phyloP scores from a whole-genome alignment of 2,888 invertebrate species.

The Andrena chrysosceles region DNA sequence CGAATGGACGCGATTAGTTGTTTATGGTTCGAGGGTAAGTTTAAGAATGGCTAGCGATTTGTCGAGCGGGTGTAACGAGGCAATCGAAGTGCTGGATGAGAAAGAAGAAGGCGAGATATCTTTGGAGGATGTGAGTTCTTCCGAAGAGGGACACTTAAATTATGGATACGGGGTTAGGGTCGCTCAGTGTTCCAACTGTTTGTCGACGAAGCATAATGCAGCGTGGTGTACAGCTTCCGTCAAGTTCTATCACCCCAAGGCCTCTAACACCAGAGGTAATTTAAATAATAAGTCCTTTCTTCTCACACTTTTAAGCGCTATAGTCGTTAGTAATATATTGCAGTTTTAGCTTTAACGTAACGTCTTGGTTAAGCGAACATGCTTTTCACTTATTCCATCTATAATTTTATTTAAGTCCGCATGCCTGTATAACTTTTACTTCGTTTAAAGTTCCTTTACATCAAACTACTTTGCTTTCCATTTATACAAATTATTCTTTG shows the following conservation, averaged over 20 bases:
- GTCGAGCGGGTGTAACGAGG: constrained; percentile 80
- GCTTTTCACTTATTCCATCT: neutral
- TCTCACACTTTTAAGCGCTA: neutral
- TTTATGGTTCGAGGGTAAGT: constrained; percentile 60
- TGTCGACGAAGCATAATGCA: constrained; percentile 71
- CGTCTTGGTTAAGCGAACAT: neutral
- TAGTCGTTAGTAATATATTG: neutral
- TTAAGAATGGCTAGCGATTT: constrained; percentile 82
- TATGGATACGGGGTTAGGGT: constrained; percentile 68
- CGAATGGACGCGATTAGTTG: constrained; percentile 56
- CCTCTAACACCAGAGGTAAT: constrained; percentile 66
- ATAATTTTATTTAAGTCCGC: neutral
- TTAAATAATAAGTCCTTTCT: constrained; percentile 5
- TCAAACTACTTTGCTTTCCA: neutral
- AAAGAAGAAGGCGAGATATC: constrained; percentile 84
- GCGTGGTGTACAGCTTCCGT: constrained; percentile 73
- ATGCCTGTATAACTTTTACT: neutral
- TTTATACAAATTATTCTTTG: neutral
- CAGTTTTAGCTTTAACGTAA: neutral
- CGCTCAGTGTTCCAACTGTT: constrained; percentile 72
- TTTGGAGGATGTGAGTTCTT: constrained; percentile 83
- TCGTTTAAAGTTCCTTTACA: neutral
- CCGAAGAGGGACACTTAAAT: constrained; percentile 80
- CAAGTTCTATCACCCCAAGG: constrained; percentile 52
- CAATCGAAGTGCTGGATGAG: constrained; percentile 79